Evolutionary conservation across 1,140 invertebrate species (phyloP), one percentile per base, ranked within the genome.

Genomic region (Calephelis virginiensis): DNA sequence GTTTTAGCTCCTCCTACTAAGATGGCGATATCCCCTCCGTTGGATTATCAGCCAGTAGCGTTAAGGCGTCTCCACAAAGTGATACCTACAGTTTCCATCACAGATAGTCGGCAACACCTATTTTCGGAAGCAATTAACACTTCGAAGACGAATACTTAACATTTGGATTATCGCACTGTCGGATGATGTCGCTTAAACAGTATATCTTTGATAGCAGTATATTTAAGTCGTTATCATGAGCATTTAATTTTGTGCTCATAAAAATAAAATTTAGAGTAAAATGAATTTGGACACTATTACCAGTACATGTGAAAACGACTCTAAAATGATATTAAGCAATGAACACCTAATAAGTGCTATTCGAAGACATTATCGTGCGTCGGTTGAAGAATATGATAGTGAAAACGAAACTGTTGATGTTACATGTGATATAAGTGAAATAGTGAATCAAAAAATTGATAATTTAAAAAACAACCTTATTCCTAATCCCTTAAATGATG

Each of bases 51-150:
- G 70, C 88, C 88, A 90, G 84, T 90, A 87, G 80, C 85, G 82
- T 80, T 63, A 63, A 64, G 83, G 85, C 47, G 82, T 80, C 74
- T 68, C 73, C 67, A 71, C 64, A 74, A 68, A 77, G 74, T 77
- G 77, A 78, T 86, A 86, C 88, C 88, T 89, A 88, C 88, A 80
- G 77, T 76, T 73, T 72, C 74, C 70, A 68, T 70, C 63, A 67
- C 65, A 69, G 56, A 74, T 74, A 67, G 38, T 64, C 66, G 78
- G 86, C 69, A 81, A 81, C 86, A 89, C 88, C 88, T 90, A 87
- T 90, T 90, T 88, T 88, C 80, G 76, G 76, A 88, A 86, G 74
- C 83, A 90, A 91, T 91, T 88, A 90, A 82, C 83, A 80, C 69
- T 66, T 77, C 72, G 7, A 46, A 38, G 13, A 5, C 28, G 28